Conservation (phyloP, 2,888 invertebrate genomes). For the Lithophane ornitopus region DNA sequence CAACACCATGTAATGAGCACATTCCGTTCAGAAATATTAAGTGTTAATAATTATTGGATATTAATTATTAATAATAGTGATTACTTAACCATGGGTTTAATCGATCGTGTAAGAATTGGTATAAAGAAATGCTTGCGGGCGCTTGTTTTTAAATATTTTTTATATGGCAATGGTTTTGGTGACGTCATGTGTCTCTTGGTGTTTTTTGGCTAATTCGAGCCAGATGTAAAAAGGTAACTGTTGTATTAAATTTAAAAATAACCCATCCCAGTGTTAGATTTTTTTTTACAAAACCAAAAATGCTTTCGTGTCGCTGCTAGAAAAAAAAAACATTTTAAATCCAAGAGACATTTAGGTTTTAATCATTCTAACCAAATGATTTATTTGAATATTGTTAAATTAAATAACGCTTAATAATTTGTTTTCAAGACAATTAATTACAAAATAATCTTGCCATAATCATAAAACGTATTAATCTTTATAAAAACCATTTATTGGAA, state of each 20-base stretch:
- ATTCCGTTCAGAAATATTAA: slow-evolving; percentile 87
- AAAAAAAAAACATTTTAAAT: neutral
- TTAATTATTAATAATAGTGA: slow-evolving; percentile 71
- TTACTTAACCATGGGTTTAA: slow-evolving; percentile 73
- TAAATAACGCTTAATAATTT: slow-evolving; percentile 39
- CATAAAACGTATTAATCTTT: slow-evolving; percentile 29
- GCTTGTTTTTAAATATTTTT: slow-evolving; percentile 59
- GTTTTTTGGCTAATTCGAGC: slow-evolving; percentile 19
- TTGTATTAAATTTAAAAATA: slow-evolving; percentile 5
- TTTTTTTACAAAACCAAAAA: slow-evolving; percentile 8
- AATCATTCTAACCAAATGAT: slow-evolving; percentile 25
- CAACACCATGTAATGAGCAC: slow-evolving; percentile 85
- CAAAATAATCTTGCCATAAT: slow-evolving; percentile 55
- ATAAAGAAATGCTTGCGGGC: slow-evolving; percentile 68
- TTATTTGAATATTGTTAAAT: slow-evolving; percentile 20
- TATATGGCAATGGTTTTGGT: slow-evolving; percentile 49
- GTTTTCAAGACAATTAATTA: slow-evolving; percentile 18
- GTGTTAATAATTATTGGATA: slow-evolving; percentile 78
- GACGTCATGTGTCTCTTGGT: slow-evolving; percentile 49
- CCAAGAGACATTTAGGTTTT: slow-evolving; percentile 45
- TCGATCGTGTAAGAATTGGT: slow-evolving; percentile 66
- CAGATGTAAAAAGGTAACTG: slow-evolving; percentile 13
- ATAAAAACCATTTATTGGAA: slow-evolving; percentile 33
- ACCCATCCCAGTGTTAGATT: slow-evolving; percentile 15
- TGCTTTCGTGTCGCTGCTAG: neutral